Evolutionary conservation across 2,113 vertebrate genomes (phyloP).

Genomic region (Toxotes jaculatrix): DNA sequence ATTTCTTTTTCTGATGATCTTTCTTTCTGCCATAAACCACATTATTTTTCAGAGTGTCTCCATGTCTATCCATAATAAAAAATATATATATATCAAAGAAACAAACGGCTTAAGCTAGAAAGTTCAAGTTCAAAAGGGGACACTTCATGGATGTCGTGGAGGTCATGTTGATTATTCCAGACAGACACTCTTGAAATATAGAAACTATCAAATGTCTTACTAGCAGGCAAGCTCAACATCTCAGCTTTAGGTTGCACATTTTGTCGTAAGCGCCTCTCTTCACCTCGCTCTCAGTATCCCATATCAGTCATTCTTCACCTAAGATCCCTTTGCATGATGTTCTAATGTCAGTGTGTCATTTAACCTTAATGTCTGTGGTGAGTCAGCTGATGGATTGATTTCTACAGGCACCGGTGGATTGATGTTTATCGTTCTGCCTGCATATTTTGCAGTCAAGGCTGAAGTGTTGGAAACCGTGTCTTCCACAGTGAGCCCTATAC

Average conservation of each 20-base stretch:
- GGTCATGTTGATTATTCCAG: background rate
- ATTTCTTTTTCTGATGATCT: background rate
- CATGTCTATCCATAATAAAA: background rate
- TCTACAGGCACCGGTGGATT: background rate
- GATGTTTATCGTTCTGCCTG: constrained; percentile 12
- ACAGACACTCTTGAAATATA: constrained; percentile 19
- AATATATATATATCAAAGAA: too few species aligned
- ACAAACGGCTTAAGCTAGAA: background rate
- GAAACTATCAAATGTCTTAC: constrained; percentile 49
- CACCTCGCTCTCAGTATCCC: constrained; percentile 42
- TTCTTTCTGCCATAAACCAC: background rate
- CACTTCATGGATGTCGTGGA: background rate
- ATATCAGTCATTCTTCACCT: constrained; percentile 44
- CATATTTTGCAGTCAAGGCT: constrained; percentile 13
- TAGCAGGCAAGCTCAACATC: constrained; percentile 7
- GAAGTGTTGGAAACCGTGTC: too few species aligned
- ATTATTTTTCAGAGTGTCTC: background rate
- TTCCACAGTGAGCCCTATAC: background rate
- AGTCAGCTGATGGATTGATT: constrained; percentile 19
- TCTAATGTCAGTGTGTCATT: constrained; percentile 35
- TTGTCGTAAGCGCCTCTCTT: constrained; percentile 36
- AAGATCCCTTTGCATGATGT: constrained; percentile 28
- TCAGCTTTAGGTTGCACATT: constrained; percentile 42
- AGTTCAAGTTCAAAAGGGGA: background rate
- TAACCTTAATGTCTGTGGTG: constrained; percentile 17